Evolutionary conservation across 2,888 invertebrate species (phyloP).

Genomic region (Trilocha varians): DNA sequence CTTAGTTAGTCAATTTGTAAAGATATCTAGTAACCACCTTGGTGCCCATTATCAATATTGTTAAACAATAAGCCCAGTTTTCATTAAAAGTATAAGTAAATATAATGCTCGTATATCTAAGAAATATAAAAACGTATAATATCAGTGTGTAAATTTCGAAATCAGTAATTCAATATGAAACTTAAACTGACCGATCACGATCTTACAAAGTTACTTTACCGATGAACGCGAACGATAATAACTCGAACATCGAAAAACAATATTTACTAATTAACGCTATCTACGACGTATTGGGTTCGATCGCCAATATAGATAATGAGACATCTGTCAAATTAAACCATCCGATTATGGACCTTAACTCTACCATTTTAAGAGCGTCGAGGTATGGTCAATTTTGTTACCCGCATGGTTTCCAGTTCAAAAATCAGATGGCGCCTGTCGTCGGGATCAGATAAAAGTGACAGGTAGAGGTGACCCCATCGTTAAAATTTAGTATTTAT

Average conservation of each 20-base stretch:
- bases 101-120: not conserved
- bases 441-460: slow-evolving; percentile 40
- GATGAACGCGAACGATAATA: slow-evolving; percentile 8
- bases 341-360: slow-evolving; percentile 11
- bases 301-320: slow-evolving; percentile 21
- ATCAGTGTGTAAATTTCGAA: not conserved
- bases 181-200: not conserved
- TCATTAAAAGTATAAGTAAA: no score
- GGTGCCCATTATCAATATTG: no score
- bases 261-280: slow-evolving; percentile 24
- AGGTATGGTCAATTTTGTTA: not conserved
- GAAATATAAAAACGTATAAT: not conserved
- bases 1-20: no score
- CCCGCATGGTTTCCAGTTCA: slow-evolving; percentile 9
- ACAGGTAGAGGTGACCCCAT: slow-evolving; percentile 38
- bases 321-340: slow-evolving; percentile 15
- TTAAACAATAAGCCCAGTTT: no score
- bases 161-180: not conserved
- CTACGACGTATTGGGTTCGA: slow-evolving; percentile 26
- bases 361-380: not conserved
- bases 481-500: slow-evolving; percentile 28
- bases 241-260: slow-evolving; percentile 12
- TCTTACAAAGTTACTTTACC: not conserved
- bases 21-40: no score
- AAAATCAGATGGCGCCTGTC: slow-evolving; percentile 38